A percentile compares a stretch with the other conserved stretches of the same genome.
Evolutionary conservation across 2,888 invertebrate species (phyloP).

Genomic region (Craniophora ligustri): DNA sequence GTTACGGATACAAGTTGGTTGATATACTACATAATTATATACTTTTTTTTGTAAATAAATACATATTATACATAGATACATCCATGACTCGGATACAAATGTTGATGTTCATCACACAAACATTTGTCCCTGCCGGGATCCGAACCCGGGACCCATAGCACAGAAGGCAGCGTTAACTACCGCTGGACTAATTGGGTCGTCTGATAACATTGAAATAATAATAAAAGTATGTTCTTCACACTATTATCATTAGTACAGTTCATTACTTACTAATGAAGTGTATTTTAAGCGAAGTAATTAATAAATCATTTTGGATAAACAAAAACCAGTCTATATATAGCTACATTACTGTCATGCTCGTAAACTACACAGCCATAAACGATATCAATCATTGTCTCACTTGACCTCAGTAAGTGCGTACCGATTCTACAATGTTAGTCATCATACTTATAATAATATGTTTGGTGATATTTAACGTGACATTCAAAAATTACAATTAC

Average conservation of each 20-base stretch:
- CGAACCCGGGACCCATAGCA: no score
- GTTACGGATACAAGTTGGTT: no score
- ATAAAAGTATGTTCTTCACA: background rate
- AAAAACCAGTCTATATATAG: constrained; percentile 3
- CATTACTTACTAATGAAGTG: background rate
- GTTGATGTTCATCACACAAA: no score
- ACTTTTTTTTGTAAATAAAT: no score
- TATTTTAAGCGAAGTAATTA: background rate
- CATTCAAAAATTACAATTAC: constrained; percentile 58
- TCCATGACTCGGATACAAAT: no score
- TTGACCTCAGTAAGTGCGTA: constrained; percentile 7
- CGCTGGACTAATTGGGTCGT: no score
- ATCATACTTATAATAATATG: constrained; percentile 50
- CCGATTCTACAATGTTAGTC: constrained; percentile 35
- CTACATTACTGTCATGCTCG: background rate
- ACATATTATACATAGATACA: no score
- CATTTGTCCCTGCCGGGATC: no score
- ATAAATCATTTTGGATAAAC: background rate
- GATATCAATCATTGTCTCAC: constrained; percentile 15
- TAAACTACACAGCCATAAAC: background rate
- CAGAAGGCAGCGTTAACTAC: no score
- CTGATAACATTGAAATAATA: background rate
- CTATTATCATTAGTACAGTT: background rate
- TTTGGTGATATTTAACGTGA: constrained; percentile 42
- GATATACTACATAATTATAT: no score